Evolutionary conservation across 2,888 invertebrate species (phyloP).

Genomic region (Andrena trimmerana): DNA sequence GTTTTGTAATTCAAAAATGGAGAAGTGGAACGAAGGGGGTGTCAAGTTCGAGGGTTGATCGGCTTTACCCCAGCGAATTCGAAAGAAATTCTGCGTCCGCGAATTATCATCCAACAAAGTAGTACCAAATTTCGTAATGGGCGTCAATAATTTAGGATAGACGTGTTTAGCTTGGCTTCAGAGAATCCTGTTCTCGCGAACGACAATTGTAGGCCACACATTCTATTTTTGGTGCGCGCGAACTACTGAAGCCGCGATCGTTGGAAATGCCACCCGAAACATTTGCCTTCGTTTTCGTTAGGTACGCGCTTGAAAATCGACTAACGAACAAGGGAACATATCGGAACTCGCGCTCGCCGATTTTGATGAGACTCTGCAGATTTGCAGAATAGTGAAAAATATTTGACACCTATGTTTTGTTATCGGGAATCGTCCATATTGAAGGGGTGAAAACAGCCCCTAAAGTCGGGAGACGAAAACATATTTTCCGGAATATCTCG

Average conservation of each 20-base stretch:
- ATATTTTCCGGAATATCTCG: too few relatives aligned
- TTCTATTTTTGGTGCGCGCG: slow-evolving; percentile 45
- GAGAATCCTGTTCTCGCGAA: slow-evolving; percentile 27
- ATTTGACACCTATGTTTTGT: too few relatives aligned
- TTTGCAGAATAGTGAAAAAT: too few relatives aligned
- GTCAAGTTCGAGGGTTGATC: too few relatives aligned
- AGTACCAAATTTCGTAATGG: slow-evolving; percentile 8
- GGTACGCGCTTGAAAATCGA: slow-evolving; percentile 16
- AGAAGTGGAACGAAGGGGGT: too few relatives aligned
- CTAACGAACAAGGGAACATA: too few relatives aligned
- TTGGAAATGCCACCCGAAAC: slow-evolving; percentile 40
- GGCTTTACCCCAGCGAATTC: not conserved
- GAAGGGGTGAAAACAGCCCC: too few relatives aligned
- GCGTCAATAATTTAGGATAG: slow-evolving; percentile 37
- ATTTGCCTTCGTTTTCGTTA: slow-evolving; percentile 35
- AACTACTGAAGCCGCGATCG: slow-evolving; percentile 34
- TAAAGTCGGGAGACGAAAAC: too few relatives aligned
- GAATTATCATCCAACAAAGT: not conserved
- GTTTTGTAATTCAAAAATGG: too few relatives aligned
- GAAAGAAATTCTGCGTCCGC: not conserved
- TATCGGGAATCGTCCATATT: too few relatives aligned
- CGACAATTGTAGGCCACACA: slow-evolving; percentile 58
- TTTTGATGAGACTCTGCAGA: too few relatives aligned
- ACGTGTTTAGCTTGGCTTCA: slow-evolving; percentile 48
- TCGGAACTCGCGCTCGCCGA: too few relatives aligned